Evolutionary conservation across 2,113 vertebrate species (phyloP), one percentile per base, ranked within the genome.

Genomic region (Myrmecobius fasciatus): DNA sequence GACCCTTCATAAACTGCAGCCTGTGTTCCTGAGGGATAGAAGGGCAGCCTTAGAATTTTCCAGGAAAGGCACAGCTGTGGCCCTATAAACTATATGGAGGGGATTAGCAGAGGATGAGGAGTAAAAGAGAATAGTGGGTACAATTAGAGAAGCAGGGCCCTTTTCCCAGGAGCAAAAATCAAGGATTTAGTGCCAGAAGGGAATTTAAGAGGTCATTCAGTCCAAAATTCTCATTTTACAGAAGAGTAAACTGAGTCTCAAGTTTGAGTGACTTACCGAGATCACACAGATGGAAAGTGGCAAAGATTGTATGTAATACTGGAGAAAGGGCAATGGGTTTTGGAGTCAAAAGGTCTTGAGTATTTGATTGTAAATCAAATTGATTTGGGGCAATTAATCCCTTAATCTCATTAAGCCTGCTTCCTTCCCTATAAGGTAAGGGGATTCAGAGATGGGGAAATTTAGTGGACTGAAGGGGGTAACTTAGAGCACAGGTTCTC

Each of bases 1-100:
- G 97, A 96, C 91, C 97, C 95, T 96, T 97, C 89, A 54, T 94
- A 94, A 95, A 97, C 97, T 89, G 91, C 89, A 96, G 54, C 91
- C 97, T 52, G 43, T 9, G 96, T 96, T 97, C 96, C 97, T 0
- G 49, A 97, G 93, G 94, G 88, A 90, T 83, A n/a, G 67, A 83
- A 43, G 67, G 67, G n/a, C n/a, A 90, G 25, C 47, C 28, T 51
- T 51, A 90, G 89, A 25, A 90, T 90, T 51, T 51, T 93, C 92
- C 36, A 91, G 60, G 92, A 47, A 91, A 96, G 20, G 53, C n/a
- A 43, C 67, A 83, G 36, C 67, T 83, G 67, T 43, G 67, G 36
- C 67, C 67, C 36, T 24, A 22, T 83, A 83, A 43, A 43, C 36
- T 83, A 43, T 83, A 43, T 43, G 67, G 26, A 31, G 36, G 67